A percentile compares a stretch with the other conserved stretches of the same genome.
Evolutionary conservation across 2,888 invertebrate genomes (phyloP).

Genomic region (Drosophila cognata): DNA sequence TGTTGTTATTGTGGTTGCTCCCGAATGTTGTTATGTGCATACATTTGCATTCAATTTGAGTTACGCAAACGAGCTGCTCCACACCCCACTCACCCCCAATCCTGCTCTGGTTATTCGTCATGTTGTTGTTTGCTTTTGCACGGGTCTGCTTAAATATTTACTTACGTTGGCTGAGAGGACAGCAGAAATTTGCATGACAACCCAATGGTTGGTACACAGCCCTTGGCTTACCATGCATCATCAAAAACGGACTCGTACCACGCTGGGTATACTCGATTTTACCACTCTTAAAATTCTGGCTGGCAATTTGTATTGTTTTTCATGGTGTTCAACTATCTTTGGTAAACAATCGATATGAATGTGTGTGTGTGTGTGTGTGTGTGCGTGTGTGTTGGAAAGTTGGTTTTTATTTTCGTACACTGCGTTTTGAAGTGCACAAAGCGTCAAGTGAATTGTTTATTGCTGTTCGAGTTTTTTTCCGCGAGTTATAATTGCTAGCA

Average conservation of each 20-base stretch:
- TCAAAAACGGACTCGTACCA: slow-evolving; percentile 7
- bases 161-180: slow-evolving; percentile 45
- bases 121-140: slow-evolving; percentile 26
- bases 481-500: slow-evolving; percentile 33
- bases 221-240: slow-evolving; percentile 17
- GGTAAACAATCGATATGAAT: slow-evolving; percentile 18
- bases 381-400: neutral
- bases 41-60: slow-evolving; percentile 65
- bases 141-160: slow-evolving; percentile 55
- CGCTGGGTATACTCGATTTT: slow-evolving; percentile 40
- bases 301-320: slow-evolving; percentile 26
- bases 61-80: slow-evolving; percentile 31
- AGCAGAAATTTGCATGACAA: slow-evolving; percentile 55
- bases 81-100: neutral
- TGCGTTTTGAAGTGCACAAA: slow-evolving; percentile 21
- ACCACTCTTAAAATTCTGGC: slow-evolving; percentile 5
- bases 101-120: slow-evolving; percentile 12
- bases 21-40: slow-evolving; percentile 49
- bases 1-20: slow-evolving; percentile 30
- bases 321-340: slow-evolving; percentile 26
- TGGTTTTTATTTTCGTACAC: slow-evolving; percentile 14
- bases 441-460: slow-evolving; percentile 21
- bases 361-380: neutral
- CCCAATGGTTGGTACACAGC: slow-evolving; percentile 6
- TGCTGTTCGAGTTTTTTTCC: slow-evolving; percentile 14